Conservation (phyloP, 1,140 invertebrate genomes). For the Hesperophylax magnus region DNA sequence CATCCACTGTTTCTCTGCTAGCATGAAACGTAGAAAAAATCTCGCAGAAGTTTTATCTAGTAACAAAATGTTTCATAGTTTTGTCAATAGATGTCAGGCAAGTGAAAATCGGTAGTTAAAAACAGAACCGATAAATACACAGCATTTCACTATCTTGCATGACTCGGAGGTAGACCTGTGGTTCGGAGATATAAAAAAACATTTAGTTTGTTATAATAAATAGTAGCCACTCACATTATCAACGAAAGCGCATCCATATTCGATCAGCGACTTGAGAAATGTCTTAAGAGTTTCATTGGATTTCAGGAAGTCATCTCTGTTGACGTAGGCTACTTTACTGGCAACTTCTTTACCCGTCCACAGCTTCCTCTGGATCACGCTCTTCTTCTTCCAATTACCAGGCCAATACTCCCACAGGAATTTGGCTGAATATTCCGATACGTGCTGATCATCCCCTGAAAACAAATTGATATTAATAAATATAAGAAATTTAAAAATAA, state of each 20-base stretch:
- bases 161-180: not conserved
- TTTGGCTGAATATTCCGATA: conserved; percentile 63
- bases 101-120: too few relatives aligned
- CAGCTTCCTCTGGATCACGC: conserved; percentile 58
- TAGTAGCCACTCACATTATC: conserved; percentile 61
- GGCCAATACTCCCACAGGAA: conserved; percentile 65
- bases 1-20: too few relatives aligned
- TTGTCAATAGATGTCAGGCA: too few relatives aligned
- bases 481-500: not conserved
- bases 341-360: conserved; percentile 62
- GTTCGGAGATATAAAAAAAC: not conserved
- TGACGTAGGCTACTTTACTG: conserved; percentile 60
- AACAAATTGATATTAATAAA: conserved; percentile 24
- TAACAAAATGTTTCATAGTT: too few relatives aligned
- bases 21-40: too few relatives aligned
- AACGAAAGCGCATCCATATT: conserved; percentile 68
- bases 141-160: too few relatives aligned
- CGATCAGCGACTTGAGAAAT: conserved; percentile 66
- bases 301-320: conserved; percentile 63
- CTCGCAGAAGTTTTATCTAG: too few relatives aligned
- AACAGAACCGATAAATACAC: too few relatives aligned
- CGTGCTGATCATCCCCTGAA: conserved; percentile 68
- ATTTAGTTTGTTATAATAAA: not conserved
- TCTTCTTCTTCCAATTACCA: conserved; percentile 60
- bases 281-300: conserved; percentile 60